Conservation (phyloP, 2,113 vertebrate species). For the Stercorarius parasiticus region DNA sequence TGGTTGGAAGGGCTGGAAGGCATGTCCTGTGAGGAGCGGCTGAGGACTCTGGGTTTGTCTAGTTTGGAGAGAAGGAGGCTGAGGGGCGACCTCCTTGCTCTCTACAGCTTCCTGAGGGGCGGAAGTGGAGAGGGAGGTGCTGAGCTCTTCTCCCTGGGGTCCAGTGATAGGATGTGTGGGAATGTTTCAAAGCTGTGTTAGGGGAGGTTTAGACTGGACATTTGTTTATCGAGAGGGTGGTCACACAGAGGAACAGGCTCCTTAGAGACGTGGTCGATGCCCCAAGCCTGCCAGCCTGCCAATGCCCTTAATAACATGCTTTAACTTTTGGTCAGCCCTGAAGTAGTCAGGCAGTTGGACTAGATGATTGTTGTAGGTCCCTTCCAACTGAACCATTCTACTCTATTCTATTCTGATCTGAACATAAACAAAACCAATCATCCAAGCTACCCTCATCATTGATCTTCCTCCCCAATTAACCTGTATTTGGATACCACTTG, state of each 20-base stretch:
- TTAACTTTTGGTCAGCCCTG: not conserved
- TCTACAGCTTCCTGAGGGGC: not conserved
- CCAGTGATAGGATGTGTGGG: too few species aligned
- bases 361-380: not conserved
- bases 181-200: not conserved
- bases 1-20: not conserved
- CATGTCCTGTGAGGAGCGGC: fast-evolving
- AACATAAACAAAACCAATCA: not conserved
- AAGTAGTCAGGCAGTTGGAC: not conserved
- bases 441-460: not conserved
- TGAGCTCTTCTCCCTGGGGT: not conserved
- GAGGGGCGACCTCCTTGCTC: not conserved
- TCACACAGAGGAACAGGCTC: not conserved
- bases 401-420: not conserved
- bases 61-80: not conserved
- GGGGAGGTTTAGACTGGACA: not conserved
- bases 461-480: not conserved
- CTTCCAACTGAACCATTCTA: not conserved
- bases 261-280: not conserved
- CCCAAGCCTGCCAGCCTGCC: not conserved
- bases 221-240: not conserved
- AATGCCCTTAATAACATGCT: not conserved
- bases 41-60: not conserved
- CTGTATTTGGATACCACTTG: not conserved
- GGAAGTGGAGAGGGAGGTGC: fast-evolving